A percentile compares a stretch with the other conserved stretches of the same genome.
These are phyloP conservation scores for Orycteropus afer DNA, from an alignment of 2,113 vertebrate genomes.

Conservation along the genomic window DNA sequence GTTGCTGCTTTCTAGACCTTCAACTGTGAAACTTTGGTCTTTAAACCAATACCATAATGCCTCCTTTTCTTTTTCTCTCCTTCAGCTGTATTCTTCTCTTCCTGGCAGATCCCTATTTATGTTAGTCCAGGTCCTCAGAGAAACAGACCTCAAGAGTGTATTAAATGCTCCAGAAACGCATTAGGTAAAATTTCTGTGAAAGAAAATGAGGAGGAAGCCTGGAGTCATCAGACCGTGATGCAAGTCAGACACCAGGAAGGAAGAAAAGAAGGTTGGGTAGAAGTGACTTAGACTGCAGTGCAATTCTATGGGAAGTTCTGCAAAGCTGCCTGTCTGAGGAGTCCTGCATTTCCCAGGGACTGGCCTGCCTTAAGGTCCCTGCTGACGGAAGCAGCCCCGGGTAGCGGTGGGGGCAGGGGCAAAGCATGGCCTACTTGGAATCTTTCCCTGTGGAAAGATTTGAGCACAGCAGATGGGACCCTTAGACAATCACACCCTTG, in stretches of 20 bases:
- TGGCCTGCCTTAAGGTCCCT: not conserved
- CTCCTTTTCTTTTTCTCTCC: not conserved
- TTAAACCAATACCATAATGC: not conserved
- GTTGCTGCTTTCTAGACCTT: no score
- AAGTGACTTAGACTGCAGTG: not conserved
- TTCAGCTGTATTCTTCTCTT: not conserved
- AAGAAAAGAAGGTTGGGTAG: not conserved
- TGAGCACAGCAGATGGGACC: not conserved
- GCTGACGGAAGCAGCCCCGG: no score
- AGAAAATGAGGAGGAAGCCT: not conserved
- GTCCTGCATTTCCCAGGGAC: not conserved
- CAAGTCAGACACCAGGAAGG: not conserved
- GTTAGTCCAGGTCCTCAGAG: not conserved
- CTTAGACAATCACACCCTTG: no score
- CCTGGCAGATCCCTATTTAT: not conserved
- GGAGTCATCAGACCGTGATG: not conserved
- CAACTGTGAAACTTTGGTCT: not conserved
- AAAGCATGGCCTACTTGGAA: not conserved
- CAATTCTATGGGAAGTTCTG: not conserved
- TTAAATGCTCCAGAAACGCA: not conserved
- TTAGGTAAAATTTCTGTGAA: not conserved
- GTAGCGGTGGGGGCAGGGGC: not conserved
- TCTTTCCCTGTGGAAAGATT: not conserved
- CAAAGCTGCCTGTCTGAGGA: not conserved
- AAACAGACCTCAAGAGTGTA: not conserved